Evolutionary conservation across 2,888 invertebrate genomes (phyloP).

Genomic region (Dilophus febrilis): DNA sequence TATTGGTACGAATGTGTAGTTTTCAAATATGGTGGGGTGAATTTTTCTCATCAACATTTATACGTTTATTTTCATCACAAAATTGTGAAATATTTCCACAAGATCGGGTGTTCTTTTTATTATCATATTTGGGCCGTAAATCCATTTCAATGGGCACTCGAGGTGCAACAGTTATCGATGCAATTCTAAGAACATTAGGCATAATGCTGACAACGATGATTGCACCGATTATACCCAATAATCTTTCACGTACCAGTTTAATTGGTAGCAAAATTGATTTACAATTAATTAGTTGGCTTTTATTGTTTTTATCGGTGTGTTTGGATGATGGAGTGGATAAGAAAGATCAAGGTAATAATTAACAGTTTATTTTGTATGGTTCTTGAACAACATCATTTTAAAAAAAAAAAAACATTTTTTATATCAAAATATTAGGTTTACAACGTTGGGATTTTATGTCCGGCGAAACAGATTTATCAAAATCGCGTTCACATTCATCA

Average conservation of each 20-base stretch:
- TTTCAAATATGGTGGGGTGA: constrained; percentile 77
- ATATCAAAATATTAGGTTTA: constrained; percentile 19
- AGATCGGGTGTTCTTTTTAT: constrained; percentile 76
- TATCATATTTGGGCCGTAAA: constrained; percentile 75
- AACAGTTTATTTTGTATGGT: background rate
- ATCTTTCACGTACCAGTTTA: constrained; percentile 12
- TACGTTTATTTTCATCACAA: constrained; percentile 58
- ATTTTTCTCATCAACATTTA: constrained; percentile 68
- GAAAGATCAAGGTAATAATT: constrained; percentile 28
- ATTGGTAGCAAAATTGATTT: constrained; percentile 37
- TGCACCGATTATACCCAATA: constrained; percentile 10
- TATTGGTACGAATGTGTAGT: constrained; percentile 58
- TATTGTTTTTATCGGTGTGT: constrained; percentile 58
- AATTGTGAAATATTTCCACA: constrained; percentile 68
- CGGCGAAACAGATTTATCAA: constrained; percentile 46
- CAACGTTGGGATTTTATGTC: constrained; percentile 81
- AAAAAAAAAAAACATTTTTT: no score
- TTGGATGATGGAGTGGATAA: constrained; percentile 36
- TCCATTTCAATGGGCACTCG: constrained; percentile 46
- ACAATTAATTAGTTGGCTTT: constrained; percentile 53
- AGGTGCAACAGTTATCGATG: constrained; percentile 40
- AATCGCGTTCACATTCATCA: constrained; percentile 22
- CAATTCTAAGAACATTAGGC: constrained; percentile 41
- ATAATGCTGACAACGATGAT: constrained; percentile 39
- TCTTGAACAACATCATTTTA: background rate